Base-by-base conservation (phyloP, 2,797 vertebrate species). In the Corythornis leucogaster region DNA sequence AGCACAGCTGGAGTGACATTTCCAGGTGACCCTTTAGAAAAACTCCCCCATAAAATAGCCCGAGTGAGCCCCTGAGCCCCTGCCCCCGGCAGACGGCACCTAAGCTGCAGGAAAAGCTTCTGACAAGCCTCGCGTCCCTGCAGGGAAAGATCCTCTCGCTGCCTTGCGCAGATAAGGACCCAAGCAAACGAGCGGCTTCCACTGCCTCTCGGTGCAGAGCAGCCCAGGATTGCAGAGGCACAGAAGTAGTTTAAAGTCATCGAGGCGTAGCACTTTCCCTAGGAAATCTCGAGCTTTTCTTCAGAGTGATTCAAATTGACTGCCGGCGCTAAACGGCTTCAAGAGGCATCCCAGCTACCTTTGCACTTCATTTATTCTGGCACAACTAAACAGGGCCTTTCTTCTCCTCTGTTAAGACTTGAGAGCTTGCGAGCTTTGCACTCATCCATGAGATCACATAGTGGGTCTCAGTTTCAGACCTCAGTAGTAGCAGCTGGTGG, bases 311-410 rank as follows among this genome's bases (percentile, higher is more conserved):
- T 93, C 79, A 80, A 61, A 89, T 8, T 68, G 85, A 93, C 58
- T 80, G 87, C 90, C 50, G 64, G 81, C 89, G 74, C 86, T 87
- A 69, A 95, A 92, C 64, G 75, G 85, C 87, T 95, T 85, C 58
- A 64, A 80, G 92, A 94, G 62, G 80, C 78, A 73, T 92, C 79
- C 73, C 5, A 2, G 71, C 87, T 95, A 94, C 78, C 79, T 93
- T 82, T 89, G 91, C 76, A 85, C 61, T 90, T 94, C 76, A 78
- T 92, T 94, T 95, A 78, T 87, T 95, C 89, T 95, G 94, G 95
- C 92, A 91, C 73, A 78, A 42, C 89, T 83, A 78, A 90, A 85
- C 76, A 93, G 71, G 92, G 62, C 51, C 54, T 94, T 93, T 92
- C 79, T 89, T 89, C 84, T 95, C 67, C 55, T 75, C 80, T 76